phyloP scores from a whole-genome alignment of 2,113 vertebrate genomes.

The Megaleporinus macrocephalus region DNA sequence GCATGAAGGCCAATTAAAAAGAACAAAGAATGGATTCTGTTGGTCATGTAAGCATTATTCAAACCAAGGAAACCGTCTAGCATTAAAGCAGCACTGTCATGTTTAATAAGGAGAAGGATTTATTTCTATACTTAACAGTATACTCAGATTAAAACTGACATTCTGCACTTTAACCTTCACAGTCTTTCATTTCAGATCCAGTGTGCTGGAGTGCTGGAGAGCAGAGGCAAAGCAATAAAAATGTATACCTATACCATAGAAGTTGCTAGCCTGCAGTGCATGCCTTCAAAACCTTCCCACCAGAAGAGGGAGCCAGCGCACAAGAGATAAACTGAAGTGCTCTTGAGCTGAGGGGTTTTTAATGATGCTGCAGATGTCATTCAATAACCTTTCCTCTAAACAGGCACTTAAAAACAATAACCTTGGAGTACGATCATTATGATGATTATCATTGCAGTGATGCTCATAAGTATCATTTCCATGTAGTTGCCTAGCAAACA shows the following conservation, averaged over 20 bases:
- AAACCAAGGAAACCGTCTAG: too few relatives aligned
- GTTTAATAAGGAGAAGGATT: too few relatives aligned
- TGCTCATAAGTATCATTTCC: conserved; percentile 30
- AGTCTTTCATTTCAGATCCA: not conserved
- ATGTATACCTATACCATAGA: not conserved
- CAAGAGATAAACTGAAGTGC: not conserved
- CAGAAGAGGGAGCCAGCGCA: conserved; percentile 34
- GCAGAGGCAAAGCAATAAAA: not conserved
- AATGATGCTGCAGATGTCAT: not conserved
- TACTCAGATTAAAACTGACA: not conserved
- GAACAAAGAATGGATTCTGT: too few relatives aligned
- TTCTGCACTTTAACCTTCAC: not conserved
- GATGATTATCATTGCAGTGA: conserved; percentile 16
- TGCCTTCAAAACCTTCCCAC: not conserved
- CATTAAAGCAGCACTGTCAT: too few relatives aligned
- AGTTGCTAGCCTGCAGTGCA: not conserved
- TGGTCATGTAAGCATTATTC: too few relatives aligned
- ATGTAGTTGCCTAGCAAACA: conserved; percentile 42
- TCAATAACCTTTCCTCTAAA: not conserved
- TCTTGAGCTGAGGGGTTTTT: not conserved
- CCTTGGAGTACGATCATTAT: conserved; percentile 3
- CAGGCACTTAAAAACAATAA: conserved; percentile 36
- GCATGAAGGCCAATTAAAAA: too few relatives aligned
- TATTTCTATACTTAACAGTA: too few relatives aligned
- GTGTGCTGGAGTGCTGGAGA: not conserved